A percentile compares a stretch with the other conserved stretches of the same genome.
These are phyloP conservation scores for Poecilia latipinna DNA, from an alignment of 2,113 vertebrate species.

Conservation along the genomic window DNA sequence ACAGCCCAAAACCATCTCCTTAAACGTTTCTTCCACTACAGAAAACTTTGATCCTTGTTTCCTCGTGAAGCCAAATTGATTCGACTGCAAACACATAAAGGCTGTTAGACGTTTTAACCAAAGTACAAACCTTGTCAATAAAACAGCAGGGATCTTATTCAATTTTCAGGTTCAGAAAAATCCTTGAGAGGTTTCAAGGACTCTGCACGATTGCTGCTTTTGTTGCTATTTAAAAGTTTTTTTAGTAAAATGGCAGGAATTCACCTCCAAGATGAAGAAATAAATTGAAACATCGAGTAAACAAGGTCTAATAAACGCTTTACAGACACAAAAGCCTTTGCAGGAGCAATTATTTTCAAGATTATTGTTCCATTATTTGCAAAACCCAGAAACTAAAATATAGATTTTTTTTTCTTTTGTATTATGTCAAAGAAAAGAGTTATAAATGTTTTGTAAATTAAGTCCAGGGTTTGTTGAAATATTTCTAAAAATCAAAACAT, in stretches of 20 bases:
- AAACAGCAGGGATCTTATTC: neutral
- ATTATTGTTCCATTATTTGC: too few species aligned
- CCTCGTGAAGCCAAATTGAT: neutral
- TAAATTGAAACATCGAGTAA: too few species aligned
- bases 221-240: neutral
- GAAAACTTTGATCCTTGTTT: neutral
- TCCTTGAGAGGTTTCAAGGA: neutral
- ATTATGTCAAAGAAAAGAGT: too few species aligned
- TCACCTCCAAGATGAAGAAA: neutral
- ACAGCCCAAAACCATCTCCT: neutral
- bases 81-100: neutral
- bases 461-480: too few species aligned
- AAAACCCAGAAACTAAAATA: too few species aligned
- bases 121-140: neutral
- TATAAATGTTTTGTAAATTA: too few species aligned
- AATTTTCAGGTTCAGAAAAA: neutral
- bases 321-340: too few species aligned
- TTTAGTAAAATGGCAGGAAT: neutral
- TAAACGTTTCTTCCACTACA: neutral
- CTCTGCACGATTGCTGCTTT: neutral
- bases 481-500: too few species aligned
- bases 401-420: too few species aligned
- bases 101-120: neutral
- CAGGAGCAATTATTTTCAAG: too few species aligned
- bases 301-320: too few species aligned